Conservation (phyloP, 1,140 invertebrate species). For the Drosophila tsacasi region DNA sequence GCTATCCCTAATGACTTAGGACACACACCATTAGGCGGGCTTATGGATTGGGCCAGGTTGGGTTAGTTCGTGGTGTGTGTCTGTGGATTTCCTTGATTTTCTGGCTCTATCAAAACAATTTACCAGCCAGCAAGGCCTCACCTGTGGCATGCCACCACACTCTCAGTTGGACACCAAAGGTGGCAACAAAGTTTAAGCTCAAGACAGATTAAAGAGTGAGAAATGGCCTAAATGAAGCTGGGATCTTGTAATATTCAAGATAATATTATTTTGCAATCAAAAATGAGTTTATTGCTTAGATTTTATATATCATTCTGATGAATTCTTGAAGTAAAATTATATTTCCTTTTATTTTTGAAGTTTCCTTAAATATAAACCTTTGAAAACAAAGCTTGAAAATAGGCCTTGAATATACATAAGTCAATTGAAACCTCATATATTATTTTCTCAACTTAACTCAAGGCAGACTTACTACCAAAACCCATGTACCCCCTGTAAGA, state of each 20-base stretch:
- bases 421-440: neutral
- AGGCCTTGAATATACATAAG: neutral
- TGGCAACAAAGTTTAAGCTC: constrained; percentile 54
- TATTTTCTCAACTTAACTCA: neutral
- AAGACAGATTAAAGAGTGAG: neutral
- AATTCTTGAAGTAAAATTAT: neutral
- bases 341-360: neutral
- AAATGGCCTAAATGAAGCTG: neutral
- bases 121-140: constrained; percentile 37
- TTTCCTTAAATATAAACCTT: neutral
- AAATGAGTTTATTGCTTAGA: neutral
- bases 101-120: constrained; percentile 60
- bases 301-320: neutral
- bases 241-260: neutral
- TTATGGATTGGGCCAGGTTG: constrained; percentile 38
- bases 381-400: neutral
- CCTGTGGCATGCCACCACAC: constrained; percentile 50
- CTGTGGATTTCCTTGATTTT: constrained; percentile 25
- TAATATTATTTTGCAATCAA: neutral
- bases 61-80: constrained; percentile 5
- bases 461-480: neutral
- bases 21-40: constrained; percentile 43
- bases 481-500: neutral
- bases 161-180: constrained; percentile 22
- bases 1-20: constrained; percentile 58